A percentile compares a stretch with the other conserved stretches of the same genome.
Conservation (phyloP, 1,140 invertebrate genomes). For the Dolichoris vasculosae region DNA sequence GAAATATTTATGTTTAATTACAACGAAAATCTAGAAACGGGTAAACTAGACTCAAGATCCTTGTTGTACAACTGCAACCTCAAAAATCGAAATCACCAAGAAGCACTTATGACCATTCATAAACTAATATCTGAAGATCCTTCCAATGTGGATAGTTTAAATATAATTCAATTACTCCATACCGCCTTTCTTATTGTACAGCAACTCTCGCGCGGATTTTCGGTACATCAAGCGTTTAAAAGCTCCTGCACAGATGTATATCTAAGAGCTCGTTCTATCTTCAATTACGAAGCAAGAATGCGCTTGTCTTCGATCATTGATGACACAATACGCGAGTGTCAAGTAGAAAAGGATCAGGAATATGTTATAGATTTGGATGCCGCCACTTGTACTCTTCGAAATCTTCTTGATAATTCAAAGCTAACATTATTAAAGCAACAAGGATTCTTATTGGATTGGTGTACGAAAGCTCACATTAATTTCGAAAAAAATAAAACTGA, state of each 20-base stretch:
- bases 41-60: conserved; percentile 75
- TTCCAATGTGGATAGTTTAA: conserved; percentile 76
- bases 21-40: conserved; percentile 63
- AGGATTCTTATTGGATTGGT: conserved; percentile 61
- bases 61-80: conserved; percentile 76
- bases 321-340: conserved; percentile 53
- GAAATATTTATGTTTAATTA: conserved; percentile 86
- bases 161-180: conserved; percentile 79
- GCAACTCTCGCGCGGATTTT: conserved; percentile 78
- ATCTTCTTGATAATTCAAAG: conserved; percentile 64
- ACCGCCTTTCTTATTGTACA: conserved; percentile 79
- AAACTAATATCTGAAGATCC: conserved; percentile 66
- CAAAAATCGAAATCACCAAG: conserved; percentile 64
- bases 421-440: conserved; percentile 67
- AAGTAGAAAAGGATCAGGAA: conserved; percentile 30
- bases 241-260: conserved; percentile 82
- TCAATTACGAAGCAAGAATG: conserved; percentile 60
- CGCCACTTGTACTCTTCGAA: conserved; percentile 59
- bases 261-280: conserved; percentile 77
- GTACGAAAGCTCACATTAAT: neutral
- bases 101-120: conserved; percentile 76
- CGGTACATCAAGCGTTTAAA: conserved; percentile 73
- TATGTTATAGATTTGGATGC: conserved; percentile 54
- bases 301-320: conserved; percentile 60
- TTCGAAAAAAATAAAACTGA: neutral